Evolutionary conservation across 2,113 vertebrate genomes (phyloP), one percentile per base, ranked within the genome.

Genomic region (Chaetodon auriga): DNA sequence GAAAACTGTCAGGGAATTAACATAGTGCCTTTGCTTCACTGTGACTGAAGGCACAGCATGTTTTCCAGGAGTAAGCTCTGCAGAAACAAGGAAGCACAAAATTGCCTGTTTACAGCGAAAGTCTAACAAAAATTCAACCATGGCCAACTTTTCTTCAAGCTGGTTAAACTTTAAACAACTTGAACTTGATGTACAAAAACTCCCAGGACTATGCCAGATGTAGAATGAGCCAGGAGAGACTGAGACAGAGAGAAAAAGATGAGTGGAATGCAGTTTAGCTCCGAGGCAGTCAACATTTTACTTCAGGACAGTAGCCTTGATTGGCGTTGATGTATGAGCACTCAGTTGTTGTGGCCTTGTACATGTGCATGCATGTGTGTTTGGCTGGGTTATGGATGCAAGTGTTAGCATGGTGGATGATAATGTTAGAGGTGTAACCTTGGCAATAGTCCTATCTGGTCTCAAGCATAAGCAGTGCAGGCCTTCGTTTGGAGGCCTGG

Each of bases 361-460:
- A 72, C 21, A 0, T 72, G 36, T 25, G 35, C 48, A 36, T 7
- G 55, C 53, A 62, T 41, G 38, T 53, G 38, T 69, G 46, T 75
- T 54, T 35, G 41, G 58, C 68, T 75, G 36, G 75, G 69, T 69
- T 65, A 46, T 65, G 73, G 65, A 23, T 38, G 41, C n/a, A 71
- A 18, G 61, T 82, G 45, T 80, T 70, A 21, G 21, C 19, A 6
- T 21, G 19, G 41, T 60, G 12, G 54, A 45, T 85, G 81, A 89
- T 89, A 87, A 87, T 68, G 73, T 81, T 35, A 23, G 38, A 73
- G 72, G 62, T 35, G 21, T 64, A 62, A 55, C 70, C 68, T 61
- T 82, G 78, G 63, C 76, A 58, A 55, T 23, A 7, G 25, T 74
- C 64, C 85, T 93, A 92, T 92, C 87, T 87, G 36, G 66, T 77